Evolutionary conservation across 2,888 invertebrate species (phyloP).

Genomic region (Phragmatobia fuliginosa): DNA sequence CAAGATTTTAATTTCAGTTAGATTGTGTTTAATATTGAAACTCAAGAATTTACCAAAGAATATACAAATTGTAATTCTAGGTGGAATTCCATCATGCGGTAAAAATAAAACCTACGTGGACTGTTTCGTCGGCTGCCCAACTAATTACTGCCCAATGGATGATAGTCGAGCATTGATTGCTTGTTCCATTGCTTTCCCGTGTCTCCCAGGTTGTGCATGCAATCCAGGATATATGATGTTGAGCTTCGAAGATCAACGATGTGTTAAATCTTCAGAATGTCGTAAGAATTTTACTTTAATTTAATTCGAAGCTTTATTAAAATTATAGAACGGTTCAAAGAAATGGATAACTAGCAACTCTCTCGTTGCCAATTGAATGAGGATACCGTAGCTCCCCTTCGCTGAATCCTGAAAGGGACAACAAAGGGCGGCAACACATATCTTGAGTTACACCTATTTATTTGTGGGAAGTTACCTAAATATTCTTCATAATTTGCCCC

Average conservation of each 20-base stretch:
- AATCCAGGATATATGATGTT: conserved; percentile 10
- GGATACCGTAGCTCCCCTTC: too few relatives aligned
- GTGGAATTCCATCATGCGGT: not conserved
- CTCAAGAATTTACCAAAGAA: not conserved
- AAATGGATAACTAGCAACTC: not conserved
- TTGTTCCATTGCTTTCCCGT: conserved; percentile 47
- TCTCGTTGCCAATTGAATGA: too few relatives aligned
- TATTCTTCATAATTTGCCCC: too few relatives aligned
- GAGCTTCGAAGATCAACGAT: conserved; percentile 15
- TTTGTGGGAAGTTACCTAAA: too few relatives aligned
- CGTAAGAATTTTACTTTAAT: conserved; percentile 52
- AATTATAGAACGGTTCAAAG: not conserved
- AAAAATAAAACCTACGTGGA: not conserved
- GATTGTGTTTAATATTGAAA: not conserved
- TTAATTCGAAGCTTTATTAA: not conserved
- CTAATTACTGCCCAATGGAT: conserved; percentile 15
- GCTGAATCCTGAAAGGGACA: too few relatives aligned
- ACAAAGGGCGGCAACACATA: not conserved
- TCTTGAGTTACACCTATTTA: not conserved
- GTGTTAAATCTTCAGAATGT: conserved; percentile 42
- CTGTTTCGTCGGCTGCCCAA: not conserved
- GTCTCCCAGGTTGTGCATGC: conserved; percentile 43
- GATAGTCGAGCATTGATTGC: conserved; percentile 42
- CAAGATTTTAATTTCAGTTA: not conserved
- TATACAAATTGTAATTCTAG: not conserved